Evolutionary conservation across 2,797 vertebrate species (phyloP), one percentile per base, ranked within the genome.

Genomic region (Danio choprae): DNA sequence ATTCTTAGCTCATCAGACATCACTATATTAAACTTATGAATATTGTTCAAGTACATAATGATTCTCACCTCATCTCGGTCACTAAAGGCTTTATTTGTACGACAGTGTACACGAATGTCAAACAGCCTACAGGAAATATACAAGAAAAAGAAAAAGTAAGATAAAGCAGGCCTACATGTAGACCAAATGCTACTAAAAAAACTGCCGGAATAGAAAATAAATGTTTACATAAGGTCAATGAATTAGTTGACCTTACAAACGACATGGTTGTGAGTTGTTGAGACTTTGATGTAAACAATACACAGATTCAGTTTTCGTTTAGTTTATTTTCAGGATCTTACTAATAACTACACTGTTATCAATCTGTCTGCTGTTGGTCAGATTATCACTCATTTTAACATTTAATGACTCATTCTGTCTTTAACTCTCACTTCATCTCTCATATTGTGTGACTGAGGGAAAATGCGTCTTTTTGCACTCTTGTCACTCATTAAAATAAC

Each of bases 401-500:
- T 51, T 29, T 18, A n/a, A 20, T 11, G 3, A 40, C 38, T 53
- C 16, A 5, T 15, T 38, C 2, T 50, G 15, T 38, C 15, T 51
- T 18, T 36, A 18, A 38, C 15, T 12, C 65, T 68, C 29, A 12
- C 15, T 69, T 69, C 16, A 50, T 60, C 13, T 38, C 58, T 38
- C 58, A 5, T 68, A 50, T 36, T 53, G 15, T 69, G 22, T 50
- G 46, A 11, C n/a, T n/a, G 46, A 68, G 50, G n/a, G 36, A 18
- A 50, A 55, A 20, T 55, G 36, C 13, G 11, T 71, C n/a, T 55
- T 71, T 46, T 29, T 44, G 9, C 41, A 73, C 5, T 5, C 16
- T 13, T 59, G 40, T 46, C 55, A 73, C 55, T 59, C 20, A n/a
- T 58, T 59, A 59, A 59, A 73, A 44, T 29, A 59, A 58, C 55